phyloP scores from a whole-genome alignment of 2,888 invertebrate genomes.

The Drosophila maculinotata region DNA sequence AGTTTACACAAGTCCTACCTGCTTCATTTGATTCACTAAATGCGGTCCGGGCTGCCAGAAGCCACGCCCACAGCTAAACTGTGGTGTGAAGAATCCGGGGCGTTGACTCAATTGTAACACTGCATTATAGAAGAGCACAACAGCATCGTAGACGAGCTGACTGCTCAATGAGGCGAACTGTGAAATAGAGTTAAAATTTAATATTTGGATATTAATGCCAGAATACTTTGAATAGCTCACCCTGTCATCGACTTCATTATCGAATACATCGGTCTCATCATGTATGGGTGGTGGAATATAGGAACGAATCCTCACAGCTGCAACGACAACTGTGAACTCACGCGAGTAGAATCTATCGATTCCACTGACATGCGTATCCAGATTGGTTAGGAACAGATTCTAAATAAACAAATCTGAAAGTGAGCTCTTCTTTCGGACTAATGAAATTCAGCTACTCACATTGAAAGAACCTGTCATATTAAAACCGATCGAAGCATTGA shows the following conservation, averaged over 20 bases:
- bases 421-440: rapidly evolving
- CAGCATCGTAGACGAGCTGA: constrained; percentile 94
- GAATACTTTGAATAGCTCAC: constrained; percentile 27
- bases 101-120: constrained; percentile 85
- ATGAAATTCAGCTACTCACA: constrained; percentile 53
- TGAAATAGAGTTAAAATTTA: not conserved
- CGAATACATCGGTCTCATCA: constrained; percentile 76
- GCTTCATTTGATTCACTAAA: constrained; percentile 88
- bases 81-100: constrained; percentile 63
- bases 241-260: constrained; percentile 46
- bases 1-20: constrained; percentile 83
- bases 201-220: no score
- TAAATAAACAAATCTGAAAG: constrained; percentile 3
- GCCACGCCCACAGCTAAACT: constrained; percentile 67
- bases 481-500: constrained; percentile 85
- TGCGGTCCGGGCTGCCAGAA: constrained; percentile 87
- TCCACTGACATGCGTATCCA: constrained; percentile 83
- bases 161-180: constrained; percentile 60
- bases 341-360: constrained; percentile 71
- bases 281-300: constrained; percentile 74
- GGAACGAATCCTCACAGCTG: constrained; percentile 68
- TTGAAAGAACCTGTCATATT: constrained; percentile 84
- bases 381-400: constrained; percentile 85
- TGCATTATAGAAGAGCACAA: constrained; percentile 95
- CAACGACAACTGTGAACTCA: constrained; percentile 63